Conservation (phyloP, 2,797 vertebrate genomes). For the Poecile montanus region DNA sequence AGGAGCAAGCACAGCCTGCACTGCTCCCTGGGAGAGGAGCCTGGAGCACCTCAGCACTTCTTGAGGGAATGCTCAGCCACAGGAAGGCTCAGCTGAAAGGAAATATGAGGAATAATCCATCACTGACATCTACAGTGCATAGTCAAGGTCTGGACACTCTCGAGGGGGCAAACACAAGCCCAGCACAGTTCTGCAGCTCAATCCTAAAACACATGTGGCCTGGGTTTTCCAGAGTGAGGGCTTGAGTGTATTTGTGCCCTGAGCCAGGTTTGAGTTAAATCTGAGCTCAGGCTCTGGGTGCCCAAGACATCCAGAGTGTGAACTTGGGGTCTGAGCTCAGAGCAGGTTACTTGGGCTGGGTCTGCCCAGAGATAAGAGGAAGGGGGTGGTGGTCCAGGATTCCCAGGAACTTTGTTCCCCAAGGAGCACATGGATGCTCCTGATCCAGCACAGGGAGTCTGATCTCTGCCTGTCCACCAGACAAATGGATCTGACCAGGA, state of each 20-base stretch:
- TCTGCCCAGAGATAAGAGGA: not conserved
- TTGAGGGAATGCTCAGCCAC: not conserved
- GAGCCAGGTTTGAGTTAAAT: not conserved
- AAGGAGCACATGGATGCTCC: not conserved
- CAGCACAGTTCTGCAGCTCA: not conserved
- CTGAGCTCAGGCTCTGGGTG: not conserved
- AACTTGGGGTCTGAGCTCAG: not conserved
- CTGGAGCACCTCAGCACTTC: not conserved
- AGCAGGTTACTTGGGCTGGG: not conserved
- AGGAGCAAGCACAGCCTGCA: not conserved
- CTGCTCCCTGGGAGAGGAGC: not conserved
- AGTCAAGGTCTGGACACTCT: not conserved
- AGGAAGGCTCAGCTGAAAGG: not conserved
- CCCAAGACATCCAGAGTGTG: not conserved
- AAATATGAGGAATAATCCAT: not conserved
- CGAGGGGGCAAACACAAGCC: not conserved
- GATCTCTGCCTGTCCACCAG: not conserved
- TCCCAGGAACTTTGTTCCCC: not conserved
- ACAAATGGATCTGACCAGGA: not conserved
- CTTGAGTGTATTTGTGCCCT: not conserved
- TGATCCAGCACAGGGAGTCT: not conserved
- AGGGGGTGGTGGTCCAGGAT: not conserved
- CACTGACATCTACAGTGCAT: not conserved
- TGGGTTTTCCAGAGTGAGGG: not conserved
- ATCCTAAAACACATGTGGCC: not conserved